Base-by-base conservation (phyloP, 2,888 invertebrate species). In the Acleris literana region DNA sequence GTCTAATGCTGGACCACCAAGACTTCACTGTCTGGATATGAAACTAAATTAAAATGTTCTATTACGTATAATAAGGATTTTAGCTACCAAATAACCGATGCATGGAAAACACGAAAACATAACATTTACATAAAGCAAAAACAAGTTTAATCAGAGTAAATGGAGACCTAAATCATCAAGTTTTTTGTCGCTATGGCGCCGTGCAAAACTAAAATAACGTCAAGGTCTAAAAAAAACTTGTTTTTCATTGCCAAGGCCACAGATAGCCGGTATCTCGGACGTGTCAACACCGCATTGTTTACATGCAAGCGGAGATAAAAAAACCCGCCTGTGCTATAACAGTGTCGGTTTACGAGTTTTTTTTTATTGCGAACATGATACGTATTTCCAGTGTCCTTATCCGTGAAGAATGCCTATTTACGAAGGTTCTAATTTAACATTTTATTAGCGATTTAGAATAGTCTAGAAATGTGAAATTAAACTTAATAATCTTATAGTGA, bases 161-260 rank as follows among this genome's bases (percentile, higher is more conserved):
- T 56, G 56, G 52, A 65, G 55, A 60, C 22, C 52, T 61, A 52
- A 51, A 61, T 61, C 53, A 44, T 25, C 63, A 68, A 59, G 68
- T 76, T 79, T 80, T 79, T 76, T 74, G 74, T 70, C 70, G 64
- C 69, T 60, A 71, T 75, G 72, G 75, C 80, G 79, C 75, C 73
- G 76, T 68, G 80, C 80, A 83, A 80, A 84, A 80, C 84, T 79
- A 83, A 82, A 75, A 82, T 80, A 79, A 72, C 76, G 71, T 79
- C 84, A 84, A 86, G 85, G 88, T 82, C 78, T 66, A 58, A 59
- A 57, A 63, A 82, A 82, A 85, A 85, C 84, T 79, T 82, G 84
- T 86, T 87, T 84, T 92, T 91, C 92, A 93, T 82, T 92, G 92
- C 80, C 93, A 93, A 93, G 93, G 93, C 86, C 92, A 89, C 74